Evolutionary conservation across 2,113 vertebrate species (phyloP).

Genomic region (Danio rerio): DNA sequence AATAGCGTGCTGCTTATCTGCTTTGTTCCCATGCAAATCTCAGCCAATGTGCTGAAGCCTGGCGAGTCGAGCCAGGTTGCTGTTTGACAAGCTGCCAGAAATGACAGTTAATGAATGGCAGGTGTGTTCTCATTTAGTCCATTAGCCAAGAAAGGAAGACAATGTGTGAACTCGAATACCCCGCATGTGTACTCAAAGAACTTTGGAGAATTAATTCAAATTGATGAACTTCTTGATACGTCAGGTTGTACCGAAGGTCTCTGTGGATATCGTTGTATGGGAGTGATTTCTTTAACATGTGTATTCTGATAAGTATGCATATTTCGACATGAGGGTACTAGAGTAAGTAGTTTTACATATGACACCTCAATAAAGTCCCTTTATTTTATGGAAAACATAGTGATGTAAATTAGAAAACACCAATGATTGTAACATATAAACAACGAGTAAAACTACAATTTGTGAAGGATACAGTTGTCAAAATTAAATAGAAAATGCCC

Average conservation of each 20-base stretch:
- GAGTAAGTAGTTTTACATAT: background rate
- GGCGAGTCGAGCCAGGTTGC: background rate
- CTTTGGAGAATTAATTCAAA: background rate
- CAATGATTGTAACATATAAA: too few species aligned
- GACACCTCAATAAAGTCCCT: background rate
- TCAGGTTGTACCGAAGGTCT: too few species aligned
- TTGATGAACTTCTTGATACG: background rate
- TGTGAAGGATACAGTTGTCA: too few species aligned
- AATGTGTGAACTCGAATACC: background rate
- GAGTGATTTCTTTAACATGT: background rate
- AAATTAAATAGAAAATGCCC: too few species aligned
- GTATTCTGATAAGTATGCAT: background rate
- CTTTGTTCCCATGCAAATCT: conserved; percentile 20
- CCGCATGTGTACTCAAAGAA: background rate
- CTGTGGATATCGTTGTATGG: too few species aligned
- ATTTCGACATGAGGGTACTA: background rate
- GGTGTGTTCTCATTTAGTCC: conserved; percentile 7
- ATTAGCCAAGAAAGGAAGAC: background rate
- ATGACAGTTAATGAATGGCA: conserved; percentile 15
- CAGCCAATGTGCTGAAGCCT: background rate
- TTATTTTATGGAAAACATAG: too few species aligned
- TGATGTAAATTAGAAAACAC: too few species aligned
- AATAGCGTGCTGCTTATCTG: background rate
- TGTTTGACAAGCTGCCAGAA: conserved; percentile 19
- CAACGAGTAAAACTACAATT: too few species aligned